phyloP scores from a whole-genome alignment of 2,797 vertebrate species.

The Spizella passerina region DNA sequence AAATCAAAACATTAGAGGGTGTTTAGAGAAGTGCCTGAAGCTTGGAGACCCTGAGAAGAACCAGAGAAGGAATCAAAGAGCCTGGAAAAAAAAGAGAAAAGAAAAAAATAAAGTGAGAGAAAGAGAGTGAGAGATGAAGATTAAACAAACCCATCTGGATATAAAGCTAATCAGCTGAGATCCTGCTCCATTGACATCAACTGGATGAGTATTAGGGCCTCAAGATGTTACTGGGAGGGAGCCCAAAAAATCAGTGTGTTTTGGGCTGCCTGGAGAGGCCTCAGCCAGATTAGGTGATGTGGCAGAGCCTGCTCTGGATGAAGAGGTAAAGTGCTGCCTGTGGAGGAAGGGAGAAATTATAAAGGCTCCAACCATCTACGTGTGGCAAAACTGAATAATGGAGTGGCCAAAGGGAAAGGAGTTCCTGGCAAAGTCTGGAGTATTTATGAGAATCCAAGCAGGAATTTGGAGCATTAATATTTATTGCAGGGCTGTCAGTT shows the following conservation, averaged over 20 bases:
- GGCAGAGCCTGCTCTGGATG: background rate
- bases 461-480: constrained; percentile 7
- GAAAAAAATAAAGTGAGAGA: background rate
- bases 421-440: background rate
- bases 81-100: background rate
- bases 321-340: background rate
- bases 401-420: background rate
- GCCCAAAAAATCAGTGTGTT: background rate
- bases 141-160: background rate
- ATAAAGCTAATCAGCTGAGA: constrained; percentile 26
- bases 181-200: background rate
- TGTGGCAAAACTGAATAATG: constrained; percentile 14
- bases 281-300: background rate
- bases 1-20: constrained; percentile 59
- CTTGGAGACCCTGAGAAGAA: constrained; percentile 49
- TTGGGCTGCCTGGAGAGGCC: background rate
- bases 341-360: background rate
- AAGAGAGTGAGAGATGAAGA: background rate
- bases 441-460: constrained; percentile 23
- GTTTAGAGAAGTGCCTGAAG: constrained; percentile 62
- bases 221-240: background rate
- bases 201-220: background rate
- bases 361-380: background rate
- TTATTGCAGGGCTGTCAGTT: constrained; percentile 29
- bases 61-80: constrained; percentile 52